Evolutionary conservation across 2,113 vertebrate species (phyloP), one percentile per base, ranked within the genome.

Genomic region (Sturnira hondurensis): DNA sequence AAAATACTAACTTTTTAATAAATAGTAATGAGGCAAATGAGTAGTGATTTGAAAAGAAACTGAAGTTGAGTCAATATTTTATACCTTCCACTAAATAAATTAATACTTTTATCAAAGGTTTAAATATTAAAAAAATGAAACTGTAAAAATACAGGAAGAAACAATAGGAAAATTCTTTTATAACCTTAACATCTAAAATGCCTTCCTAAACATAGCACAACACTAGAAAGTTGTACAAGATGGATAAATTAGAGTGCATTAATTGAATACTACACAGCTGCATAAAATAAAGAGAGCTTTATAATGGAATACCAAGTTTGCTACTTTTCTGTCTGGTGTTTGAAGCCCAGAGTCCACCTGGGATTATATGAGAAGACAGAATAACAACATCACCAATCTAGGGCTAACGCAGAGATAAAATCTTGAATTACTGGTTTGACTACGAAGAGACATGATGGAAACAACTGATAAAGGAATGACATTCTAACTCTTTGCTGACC

Each of bases 1-100:
- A 89, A 86, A 94, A 87, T 24, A 87, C 36, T n/a, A 68, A 68
- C 31, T 67, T 91, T 87, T 92, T 76, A 94, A 83, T 77, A 83
- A 86, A 89, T 6, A 90, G 43, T 43, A 67, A 8, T 77, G 19
- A 94, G 36, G 86, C 24, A 92, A 89, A 82, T 61, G 31, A 22
- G 26, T 70, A 54, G 50, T 83, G 17, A 94, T 83, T 80, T 45
- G 73, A 43, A 90, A 45, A 83, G 61, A 96, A 84, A 92, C 8
- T 45, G 17, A 87, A 93, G 56, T 31, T 67, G 33, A 86, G 83
- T 24, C 19, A 36, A 56, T n/a, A 77, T 16, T 81, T 71, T 36
- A 43, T 67, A 67, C 16, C 31, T 74, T 56, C 65, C 58, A 88
- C 43, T 77, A 83, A 81, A 93, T 73, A 93, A 73, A 38, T 58